A percentile compares a stretch with the other conserved stretches of the same genome.
These are phyloP conservation scores for Cataglyphis albicans DNA, from an alignment of 2,888 invertebrate genomes.

Conservation along the genomic window DNA sequence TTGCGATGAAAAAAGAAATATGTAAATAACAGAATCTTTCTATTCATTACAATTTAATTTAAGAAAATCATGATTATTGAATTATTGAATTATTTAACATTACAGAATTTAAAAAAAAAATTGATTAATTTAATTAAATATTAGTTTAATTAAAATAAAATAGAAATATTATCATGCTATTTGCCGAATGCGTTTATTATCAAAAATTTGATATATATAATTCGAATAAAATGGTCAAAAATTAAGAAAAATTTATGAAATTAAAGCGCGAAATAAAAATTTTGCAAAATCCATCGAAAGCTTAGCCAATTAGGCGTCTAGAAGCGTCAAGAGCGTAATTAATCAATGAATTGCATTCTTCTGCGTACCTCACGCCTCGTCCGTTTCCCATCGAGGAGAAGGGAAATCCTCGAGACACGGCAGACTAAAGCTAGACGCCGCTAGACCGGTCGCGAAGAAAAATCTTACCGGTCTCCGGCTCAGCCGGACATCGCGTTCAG, in stretches of 20 bases:
- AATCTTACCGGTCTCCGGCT: slow-evolving; percentile 64
- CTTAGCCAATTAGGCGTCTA: background rate
- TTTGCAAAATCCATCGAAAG: background rate
- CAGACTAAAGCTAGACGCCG: slow-evolving; percentile 82
- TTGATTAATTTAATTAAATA: background rate
- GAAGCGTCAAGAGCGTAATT: background rate
- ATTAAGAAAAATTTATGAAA: background rate
- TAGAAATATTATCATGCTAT: background rate
- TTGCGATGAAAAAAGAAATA: background rate
- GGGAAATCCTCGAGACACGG: slow-evolving; percentile 58
- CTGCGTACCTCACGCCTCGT: background rate
- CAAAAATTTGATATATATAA: background rate
- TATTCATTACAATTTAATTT: background rate
- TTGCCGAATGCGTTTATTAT: background rate
- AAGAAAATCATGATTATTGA: background rate
- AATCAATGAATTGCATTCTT: background rate
- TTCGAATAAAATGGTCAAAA: background rate
- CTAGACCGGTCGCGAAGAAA: slow-evolving; percentile 81
- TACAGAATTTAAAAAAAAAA: background rate
- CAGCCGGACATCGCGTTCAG: slow-evolving; percentile 66
- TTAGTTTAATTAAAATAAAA: background rate
- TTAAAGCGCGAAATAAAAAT: background rate
- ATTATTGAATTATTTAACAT: background rate
- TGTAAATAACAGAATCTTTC: background rate
- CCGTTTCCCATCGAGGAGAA: slow-evolving; percentile 23